Conservation (phyloP, 2,113 vertebrate genomes). For the Danio rerio region DNA sequence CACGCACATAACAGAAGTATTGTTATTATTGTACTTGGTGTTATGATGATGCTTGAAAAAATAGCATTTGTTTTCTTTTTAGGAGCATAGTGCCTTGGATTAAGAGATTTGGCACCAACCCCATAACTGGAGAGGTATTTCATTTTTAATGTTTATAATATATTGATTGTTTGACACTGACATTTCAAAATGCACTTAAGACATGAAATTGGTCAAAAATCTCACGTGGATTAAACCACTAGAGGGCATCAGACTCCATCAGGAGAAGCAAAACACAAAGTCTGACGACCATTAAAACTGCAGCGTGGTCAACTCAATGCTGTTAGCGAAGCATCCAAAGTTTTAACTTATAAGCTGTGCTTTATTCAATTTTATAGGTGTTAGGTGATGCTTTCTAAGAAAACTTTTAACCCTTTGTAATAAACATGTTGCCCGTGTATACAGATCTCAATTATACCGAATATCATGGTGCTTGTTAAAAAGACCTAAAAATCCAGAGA, state of each 20-base stretch:
- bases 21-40: too few relatives aligned
- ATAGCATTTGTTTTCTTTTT: constrained; percentile 18
- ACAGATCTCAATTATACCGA: background rate
- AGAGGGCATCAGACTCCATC: constrained; percentile 32
- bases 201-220: background rate
- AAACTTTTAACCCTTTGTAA: background rate
- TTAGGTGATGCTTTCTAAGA: background rate
- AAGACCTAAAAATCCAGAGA: background rate
- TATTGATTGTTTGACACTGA: background rate
- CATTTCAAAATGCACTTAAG: background rate
- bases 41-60: too few relatives aligned
- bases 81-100: constrained; percentile 98
- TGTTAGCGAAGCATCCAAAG: background rate
- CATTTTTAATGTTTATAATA: background rate
- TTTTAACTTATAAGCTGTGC: background rate
- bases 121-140: constrained; percentile 89
- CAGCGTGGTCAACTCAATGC: background rate
- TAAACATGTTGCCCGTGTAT: background rate
- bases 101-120: constrained; percentile 95
- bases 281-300: background rate
- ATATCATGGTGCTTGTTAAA: background rate
- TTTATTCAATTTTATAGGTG: background rate
- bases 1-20: too few relatives aligned
- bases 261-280: background rate
- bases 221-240: background rate